phyloP scores from a whole-genome alignment of 2,797 vertebrate species.

The Uromys caudimaculatus region DNA sequence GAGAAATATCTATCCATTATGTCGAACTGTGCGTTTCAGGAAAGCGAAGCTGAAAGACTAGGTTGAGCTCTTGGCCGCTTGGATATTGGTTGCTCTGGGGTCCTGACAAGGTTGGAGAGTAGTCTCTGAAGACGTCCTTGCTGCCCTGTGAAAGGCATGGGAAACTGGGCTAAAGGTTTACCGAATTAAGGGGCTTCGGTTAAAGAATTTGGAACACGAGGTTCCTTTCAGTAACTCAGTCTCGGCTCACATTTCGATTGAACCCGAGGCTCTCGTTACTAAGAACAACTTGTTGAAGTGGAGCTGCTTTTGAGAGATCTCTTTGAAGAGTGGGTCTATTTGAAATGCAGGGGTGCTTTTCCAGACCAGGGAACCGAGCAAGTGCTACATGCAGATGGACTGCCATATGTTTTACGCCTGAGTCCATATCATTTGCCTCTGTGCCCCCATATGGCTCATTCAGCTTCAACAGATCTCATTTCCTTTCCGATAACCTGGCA shows the following conservation, averaged over 20 bases:
- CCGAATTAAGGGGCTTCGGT: constrained; percentile 17
- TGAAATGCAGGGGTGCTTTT: constrained; percentile 57
- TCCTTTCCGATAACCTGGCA: constrained; percentile 56
- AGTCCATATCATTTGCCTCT: constrained; percentile 52
- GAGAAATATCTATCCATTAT: not conserved
- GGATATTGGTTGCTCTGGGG: not conserved
- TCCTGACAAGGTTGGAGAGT: constrained; percentile 19
- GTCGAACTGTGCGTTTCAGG: not conserved
- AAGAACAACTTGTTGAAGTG: not conserved
- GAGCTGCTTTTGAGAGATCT: constrained; percentile 40
- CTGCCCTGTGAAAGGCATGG: constrained; percentile 8
- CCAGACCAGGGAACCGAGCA: constrained; percentile 22
- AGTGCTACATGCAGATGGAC: constrained; percentile 70
- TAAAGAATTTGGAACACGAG: constrained; percentile 24
- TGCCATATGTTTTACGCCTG: constrained; percentile 72
- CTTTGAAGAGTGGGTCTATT: constrained; percentile 57
- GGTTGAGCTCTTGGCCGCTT: not conserved
- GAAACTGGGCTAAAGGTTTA: constrained; percentile 34
- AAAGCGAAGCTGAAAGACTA: constrained; percentile 28
- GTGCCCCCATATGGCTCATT: constrained; percentile 67
- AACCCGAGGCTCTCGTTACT: constrained; percentile 12
- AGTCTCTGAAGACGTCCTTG: constrained; percentile 41
- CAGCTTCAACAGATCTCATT: constrained; percentile 49
- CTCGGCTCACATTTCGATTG: not conserved
- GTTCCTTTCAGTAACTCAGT: not conserved